Percentiles rank a stretch among this genome's conserved stretches.
Conservation (phyloP, 2,888 invertebrate species). For the Eupeodes luniger region DNA sequence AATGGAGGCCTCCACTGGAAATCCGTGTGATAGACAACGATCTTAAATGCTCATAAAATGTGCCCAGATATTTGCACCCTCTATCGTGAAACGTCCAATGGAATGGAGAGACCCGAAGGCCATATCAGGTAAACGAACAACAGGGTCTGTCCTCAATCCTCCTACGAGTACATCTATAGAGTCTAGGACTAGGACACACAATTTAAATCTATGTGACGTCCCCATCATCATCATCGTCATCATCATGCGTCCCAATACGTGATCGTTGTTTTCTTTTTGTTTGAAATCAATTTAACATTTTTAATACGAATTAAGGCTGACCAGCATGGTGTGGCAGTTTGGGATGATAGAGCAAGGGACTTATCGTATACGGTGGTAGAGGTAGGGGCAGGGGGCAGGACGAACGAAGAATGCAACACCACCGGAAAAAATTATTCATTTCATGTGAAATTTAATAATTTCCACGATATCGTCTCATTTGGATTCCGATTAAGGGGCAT, state of each 20-base stretch:
- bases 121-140: constrained; percentile 34
- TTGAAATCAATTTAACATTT: constrained; percentile 73
- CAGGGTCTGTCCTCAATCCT: constrained; percentile 28
- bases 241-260: constrained; percentile 69
- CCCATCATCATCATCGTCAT: constrained; percentile 32
- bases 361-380: not conserved
- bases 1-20: constrained; percentile 69
- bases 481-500: constrained; percentile 73
- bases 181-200: constrained; percentile 60
- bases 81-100: constrained; percentile 8
- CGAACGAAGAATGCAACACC: constrained; percentile 51
- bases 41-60: constrained; percentile 74
- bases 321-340: not conserved
- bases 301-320: constrained; percentile 69
- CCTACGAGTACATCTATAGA: constrained; percentile 30
- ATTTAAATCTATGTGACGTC: constrained; percentile 69
- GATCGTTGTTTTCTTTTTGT: constrained; percentile 54
- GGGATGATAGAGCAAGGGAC: not conserved
- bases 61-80: constrained; percentile 76
- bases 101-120: constrained; percentile 4
- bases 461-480: constrained; percentile 71
- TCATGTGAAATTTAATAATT: constrained; percentile 73
- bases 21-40: constrained; percentile 73
- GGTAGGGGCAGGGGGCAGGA: not conserved
- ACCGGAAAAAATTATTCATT: constrained; percentile 73